These are phyloP conservation scores for Genyomyrus donnyi DNA, from an alignment of 2,113 vertebrate genomes.

Conservation along the genomic window DNA sequence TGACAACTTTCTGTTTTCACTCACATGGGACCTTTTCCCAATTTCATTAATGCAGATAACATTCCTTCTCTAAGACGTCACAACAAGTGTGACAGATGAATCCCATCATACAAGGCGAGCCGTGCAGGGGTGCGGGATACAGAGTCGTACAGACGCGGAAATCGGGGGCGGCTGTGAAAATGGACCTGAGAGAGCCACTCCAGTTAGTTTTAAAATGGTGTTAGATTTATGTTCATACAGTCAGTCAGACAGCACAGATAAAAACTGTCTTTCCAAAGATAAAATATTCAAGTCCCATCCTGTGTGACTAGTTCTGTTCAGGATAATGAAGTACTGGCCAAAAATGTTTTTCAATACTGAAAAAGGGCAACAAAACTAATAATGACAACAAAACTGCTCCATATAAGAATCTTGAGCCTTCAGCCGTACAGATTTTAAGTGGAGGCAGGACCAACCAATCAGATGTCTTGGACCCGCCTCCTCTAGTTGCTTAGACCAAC, in stretches of 20 bases:
- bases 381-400: neutral
- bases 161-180: neutral
- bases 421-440: neutral
- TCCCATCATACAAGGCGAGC: neutral
- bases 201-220: neutral
- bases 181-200: neutral
- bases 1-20: conserved; percentile 1
- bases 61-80: neutral
- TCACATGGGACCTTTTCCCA: neutral
- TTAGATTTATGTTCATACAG: neutral
- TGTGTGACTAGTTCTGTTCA: neutral
- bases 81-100: neutral
- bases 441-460: too few species aligned
- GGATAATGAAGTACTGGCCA: neutral
- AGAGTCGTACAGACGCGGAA: neutral
- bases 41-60: neutral
- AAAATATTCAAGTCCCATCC: neutral
- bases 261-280: neutral
- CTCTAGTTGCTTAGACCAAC: too few species aligned
- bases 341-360: neutral
- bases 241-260: neutral
- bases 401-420: neutral
- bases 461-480: too few species aligned
- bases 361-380: neutral
- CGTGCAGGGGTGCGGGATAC: neutral